A percentile compares a stretch with the other conserved stretches of the same genome.
Conservation (phyloP, 2,113 vertebrate genomes). For the Xenopus laevis region DNA sequence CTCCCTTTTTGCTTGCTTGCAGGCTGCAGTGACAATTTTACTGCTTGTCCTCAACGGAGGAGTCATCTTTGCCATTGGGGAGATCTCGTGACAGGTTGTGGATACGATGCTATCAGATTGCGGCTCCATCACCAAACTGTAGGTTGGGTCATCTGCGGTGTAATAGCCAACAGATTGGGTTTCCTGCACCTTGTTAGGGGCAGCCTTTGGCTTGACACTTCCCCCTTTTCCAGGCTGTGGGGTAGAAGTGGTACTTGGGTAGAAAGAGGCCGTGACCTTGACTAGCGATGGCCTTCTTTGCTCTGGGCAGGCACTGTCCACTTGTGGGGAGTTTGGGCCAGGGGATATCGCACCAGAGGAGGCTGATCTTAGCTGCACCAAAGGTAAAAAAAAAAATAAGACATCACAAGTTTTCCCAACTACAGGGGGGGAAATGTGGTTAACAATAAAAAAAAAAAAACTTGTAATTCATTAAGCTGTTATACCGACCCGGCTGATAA, state of each 20-base stretch:
- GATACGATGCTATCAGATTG: slow-evolving; percentile 19
- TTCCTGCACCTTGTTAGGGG: background rate
- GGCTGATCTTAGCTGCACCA: slow-evolving; percentile 14
- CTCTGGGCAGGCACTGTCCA: slow-evolving; percentile 11
- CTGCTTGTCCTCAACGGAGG: slow-evolving; percentile 38
- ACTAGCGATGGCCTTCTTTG: slow-evolving; percentile 32
- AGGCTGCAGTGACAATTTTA: slow-evolving; percentile 37
- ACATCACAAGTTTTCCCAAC: background rate
- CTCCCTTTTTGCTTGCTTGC: slow-evolving; percentile 32
- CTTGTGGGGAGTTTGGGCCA: slow-evolving; percentile 16
- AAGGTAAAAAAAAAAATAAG: background rate
- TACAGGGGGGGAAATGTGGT: background rate
- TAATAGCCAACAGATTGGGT: background rate
- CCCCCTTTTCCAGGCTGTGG: slow-evolving; percentile 1
- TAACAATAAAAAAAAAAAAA: background rate
- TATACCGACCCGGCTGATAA: slow-evolving; percentile 18
- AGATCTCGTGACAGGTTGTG: slow-evolving; percentile 32
- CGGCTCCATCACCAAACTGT: slow-evolving; percentile 40
- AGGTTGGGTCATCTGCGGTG: slow-evolving; percentile 13
- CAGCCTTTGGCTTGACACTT: background rate
- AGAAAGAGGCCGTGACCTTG: slow-evolving; percentile 37
- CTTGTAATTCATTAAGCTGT: too few species aligned
- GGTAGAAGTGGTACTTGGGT: slow-evolving; percentile 29
- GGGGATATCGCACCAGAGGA: slow-evolving; percentile 5
- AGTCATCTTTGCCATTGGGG: slow-evolving; percentile 26